Base-by-base conservation (phyloP, 2,888 invertebrate species). In the Oscheius sp. region DNA sequence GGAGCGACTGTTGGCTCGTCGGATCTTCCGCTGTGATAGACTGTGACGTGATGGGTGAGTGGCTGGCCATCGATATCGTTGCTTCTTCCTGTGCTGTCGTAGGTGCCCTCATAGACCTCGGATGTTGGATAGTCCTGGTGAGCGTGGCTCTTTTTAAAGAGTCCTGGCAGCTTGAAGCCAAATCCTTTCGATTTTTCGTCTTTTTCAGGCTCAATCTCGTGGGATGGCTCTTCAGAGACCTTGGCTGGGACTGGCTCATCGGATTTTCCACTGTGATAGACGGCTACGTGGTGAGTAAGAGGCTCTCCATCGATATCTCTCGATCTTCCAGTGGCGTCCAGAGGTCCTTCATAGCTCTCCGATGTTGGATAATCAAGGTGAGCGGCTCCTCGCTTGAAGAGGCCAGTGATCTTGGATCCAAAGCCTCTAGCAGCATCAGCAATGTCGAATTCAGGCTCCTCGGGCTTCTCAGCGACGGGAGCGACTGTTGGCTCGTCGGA, bases 71-170 rank as follows among this genome's bases (percentile, higher is more conserved):
- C 55, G 33, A 55, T 55, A n/a, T 55, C 55, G n/a, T n/a, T n/a
- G 37, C 20, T 12, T 33, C 55, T 33, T 15, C 55, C 55, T 34
- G 55, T 55, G 15, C 17, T 37, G 20, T 55, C 55, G 6, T 34
- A 8, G 1, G 55, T 33, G 33, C 55, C 34, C 20, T 55, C 55
- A 20, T 55, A 55, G 55, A 37, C 34, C 25, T 55, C 55, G 34
- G 34, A 29, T 55, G 64, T 55, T 3, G 78, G 80, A 61, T 81
- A 81, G 63, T 80, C 80, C 20, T 69, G 74, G 39, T 78, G 74
- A 42, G 79, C 72, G 25, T 74, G 65, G 23, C 75, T 65, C 42
- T 71, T 74, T 61, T 76, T 77, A 73, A 77, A 77, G 37, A 77
- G 67, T 53, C 77, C 75, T 53, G 72, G 69, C 48, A 76, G 53